Conservation (phyloP, 2,888 invertebrate species). For the Saturnia pavonia region DNA sequence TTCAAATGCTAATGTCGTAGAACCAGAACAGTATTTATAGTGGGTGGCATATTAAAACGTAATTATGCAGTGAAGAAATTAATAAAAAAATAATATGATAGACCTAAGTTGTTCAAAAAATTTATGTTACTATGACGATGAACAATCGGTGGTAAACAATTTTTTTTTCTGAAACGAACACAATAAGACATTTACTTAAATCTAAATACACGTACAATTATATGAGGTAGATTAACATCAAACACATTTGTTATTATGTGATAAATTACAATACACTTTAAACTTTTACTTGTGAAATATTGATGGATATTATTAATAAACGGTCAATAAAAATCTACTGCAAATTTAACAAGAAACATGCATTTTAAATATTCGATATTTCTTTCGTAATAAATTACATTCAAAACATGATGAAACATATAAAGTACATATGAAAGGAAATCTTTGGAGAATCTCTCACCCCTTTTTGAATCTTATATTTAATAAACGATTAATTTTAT, state of each 20-base stretch:
- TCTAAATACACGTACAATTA: conserved; percentile 24
- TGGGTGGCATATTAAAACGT: not conserved
- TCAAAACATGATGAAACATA: not conserved
- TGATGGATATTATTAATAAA: not conserved
- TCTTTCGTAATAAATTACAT: not conserved
- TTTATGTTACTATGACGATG: conserved; percentile 5
- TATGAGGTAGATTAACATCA: conserved; percentile 9
- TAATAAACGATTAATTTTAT: not conserved
- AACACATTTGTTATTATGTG: not conserved
- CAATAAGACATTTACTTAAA: conserved; percentile 26
- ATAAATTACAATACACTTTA: not conserved
- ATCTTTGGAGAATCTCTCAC: conserved; percentile 8
- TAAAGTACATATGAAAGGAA: conserved; percentile 2
- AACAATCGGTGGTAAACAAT: conserved; percentile 15
- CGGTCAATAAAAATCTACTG: not conserved
- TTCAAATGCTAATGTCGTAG: not conserved
- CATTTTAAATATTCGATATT: not conserved
- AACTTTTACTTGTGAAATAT: not conserved
- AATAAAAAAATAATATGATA: not conserved
- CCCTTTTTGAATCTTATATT: not conserved
- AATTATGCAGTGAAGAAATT: not conserved
- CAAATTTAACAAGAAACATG: not conserved
- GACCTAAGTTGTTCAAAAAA: conserved; percentile 20
- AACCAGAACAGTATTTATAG: not conserved
- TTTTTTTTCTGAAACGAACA: not conserved